Evolutionary conservation across 2,797 vertebrate species (phyloP).

Genomic region (Anguilla pacifica): DNA sequence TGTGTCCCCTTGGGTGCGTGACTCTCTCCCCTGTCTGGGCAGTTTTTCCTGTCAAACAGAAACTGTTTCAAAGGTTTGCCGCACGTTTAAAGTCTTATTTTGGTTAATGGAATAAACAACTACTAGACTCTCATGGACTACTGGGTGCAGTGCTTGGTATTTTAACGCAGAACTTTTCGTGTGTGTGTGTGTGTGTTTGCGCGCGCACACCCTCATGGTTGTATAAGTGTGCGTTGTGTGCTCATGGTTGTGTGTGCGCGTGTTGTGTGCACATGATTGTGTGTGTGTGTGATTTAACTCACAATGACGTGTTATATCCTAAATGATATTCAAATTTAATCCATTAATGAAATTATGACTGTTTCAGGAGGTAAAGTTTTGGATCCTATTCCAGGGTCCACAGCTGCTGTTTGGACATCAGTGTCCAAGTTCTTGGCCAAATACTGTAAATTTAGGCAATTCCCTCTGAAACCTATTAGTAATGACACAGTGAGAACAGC

Average conservation of each 20-base stretch:
- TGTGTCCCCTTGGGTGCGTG: neutral
- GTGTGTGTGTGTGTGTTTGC: neutral
- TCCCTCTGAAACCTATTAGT: neutral
- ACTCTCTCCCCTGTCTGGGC: neutral
- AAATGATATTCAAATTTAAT: neutral
- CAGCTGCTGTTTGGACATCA: neutral
- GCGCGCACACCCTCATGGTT: too few relatives aligned
- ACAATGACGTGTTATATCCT: neutral
- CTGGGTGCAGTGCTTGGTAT: neutral
- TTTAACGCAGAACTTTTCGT: neutral
- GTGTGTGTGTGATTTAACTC: neutral
- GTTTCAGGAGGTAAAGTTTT: neutral
- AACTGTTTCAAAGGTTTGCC: neutral
- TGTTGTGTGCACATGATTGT: too few relatives aligned
- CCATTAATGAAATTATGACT: too few relatives aligned
- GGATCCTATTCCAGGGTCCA: neutral
- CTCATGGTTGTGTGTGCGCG: too few relatives aligned
- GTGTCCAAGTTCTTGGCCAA: neutral
- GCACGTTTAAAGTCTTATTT: neutral
- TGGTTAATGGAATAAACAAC: neutral
- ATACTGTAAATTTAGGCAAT: too few relatives aligned
- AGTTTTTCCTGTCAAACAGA: neutral
- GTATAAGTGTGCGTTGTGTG: too few relatives aligned
- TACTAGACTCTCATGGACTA: neutral
- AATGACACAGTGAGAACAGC: too few relatives aligned